Evolutionary conservation across 2,797 vertebrate genomes (phyloP), one percentile per base, ranked within the genome.

Genomic region (Ctenopoma kingsleyae): DNA sequence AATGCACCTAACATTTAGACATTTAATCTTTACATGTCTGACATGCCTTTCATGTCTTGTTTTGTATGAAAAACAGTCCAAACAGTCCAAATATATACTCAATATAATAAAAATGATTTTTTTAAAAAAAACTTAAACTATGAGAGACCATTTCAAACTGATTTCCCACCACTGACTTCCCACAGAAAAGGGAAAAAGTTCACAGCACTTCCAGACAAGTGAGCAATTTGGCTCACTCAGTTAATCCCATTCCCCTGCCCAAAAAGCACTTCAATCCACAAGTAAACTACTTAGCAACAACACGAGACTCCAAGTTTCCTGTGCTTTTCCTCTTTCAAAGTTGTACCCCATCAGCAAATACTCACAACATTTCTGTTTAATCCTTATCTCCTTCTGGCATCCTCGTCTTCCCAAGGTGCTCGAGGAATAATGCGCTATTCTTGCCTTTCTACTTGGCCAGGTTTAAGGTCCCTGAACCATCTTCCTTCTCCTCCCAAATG

Each of bases 301-400:
- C 78, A 67, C 5, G 4, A 76, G 67, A 32, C 60, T 79, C 74
- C 68, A 78, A 85, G 65, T 80, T 81, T 71, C 46, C 44, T 32
- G 16, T 10, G n/a, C 27, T 9, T 58, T 73, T 64, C 36, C 30
- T 60, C 54, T 61, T 76, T 70, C 47, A 25, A 78, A 88, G 66
- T 78, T 83, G 66, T 51, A 55, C 82, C 80, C 77, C 63, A 22
- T 80, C 52, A 59, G 8, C 70, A 54, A 76, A 82, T 50, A 75
- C 71, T 63, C 78, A 52, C 59, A 81, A 27, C 65, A 48, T 71
- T 63, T 69, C 62, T 48, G 58, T 69, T 68, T 83, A 81, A 88
- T 88, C 79, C 84, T 87, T 80, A 78, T 86, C 78, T 81, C 54
- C 73, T 74, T 22, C 74, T 64, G n/a, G 64, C 71, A 88, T 46